Percentiles rank a stretch among this genome's conserved stretches.
phyloP scores from a whole-genome alignment of 2,888 invertebrate genomes.

The Euplagia quadripunctaria region DNA sequence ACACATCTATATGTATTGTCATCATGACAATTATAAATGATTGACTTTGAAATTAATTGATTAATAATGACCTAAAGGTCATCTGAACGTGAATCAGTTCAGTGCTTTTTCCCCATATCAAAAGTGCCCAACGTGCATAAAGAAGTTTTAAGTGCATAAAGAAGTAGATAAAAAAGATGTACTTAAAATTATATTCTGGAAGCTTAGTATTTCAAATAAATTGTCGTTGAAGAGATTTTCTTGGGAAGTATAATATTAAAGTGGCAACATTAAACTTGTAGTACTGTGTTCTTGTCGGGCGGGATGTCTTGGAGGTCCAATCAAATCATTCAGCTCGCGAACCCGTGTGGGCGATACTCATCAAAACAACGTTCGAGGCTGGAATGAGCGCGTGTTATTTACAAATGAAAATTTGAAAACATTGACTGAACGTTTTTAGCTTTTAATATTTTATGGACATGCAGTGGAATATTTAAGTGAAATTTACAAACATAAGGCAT shows the following conservation, averaged over 20 bases:
- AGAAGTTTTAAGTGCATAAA: too few relatives aligned
- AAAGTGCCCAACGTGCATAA: too few relatives aligned
- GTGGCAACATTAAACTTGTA: constrained; percentile 55
- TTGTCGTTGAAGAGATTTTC: constrained; percentile 20
- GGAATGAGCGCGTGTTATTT: constrained; percentile 68
- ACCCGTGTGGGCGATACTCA: constrained; percentile 70
- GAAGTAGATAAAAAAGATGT: too few relatives aligned
- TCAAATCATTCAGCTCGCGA: constrained; percentile 73
- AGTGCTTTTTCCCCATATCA: too few relatives aligned
- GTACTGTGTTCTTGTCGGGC: constrained; percentile 65
- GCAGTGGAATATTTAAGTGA: constrained; percentile 60
- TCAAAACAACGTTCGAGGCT: constrained; percentile 66
- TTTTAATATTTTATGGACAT: constrained; percentile 45
- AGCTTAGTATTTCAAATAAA: too few relatives aligned
- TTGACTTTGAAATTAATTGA: too few relatives aligned
- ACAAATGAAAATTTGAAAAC: constrained; percentile 59
- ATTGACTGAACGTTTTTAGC: constrained; percentile 66
- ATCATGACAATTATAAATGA: too few relatives aligned
- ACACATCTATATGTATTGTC: too few relatives aligned
- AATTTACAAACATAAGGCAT: constrained; percentile 43
- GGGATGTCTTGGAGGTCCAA: constrained; percentile 64
- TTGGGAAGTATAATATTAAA: constrained; percentile 23
- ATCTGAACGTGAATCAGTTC: too few relatives aligned
- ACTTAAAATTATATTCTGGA: too few relatives aligned
- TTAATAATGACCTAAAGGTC: too few relatives aligned